These are phyloP conservation scores for Sternarchorhynchus goeldii DNA, from an alignment of 2,797 vertebrate species.

Conservation along the genomic window DNA sequence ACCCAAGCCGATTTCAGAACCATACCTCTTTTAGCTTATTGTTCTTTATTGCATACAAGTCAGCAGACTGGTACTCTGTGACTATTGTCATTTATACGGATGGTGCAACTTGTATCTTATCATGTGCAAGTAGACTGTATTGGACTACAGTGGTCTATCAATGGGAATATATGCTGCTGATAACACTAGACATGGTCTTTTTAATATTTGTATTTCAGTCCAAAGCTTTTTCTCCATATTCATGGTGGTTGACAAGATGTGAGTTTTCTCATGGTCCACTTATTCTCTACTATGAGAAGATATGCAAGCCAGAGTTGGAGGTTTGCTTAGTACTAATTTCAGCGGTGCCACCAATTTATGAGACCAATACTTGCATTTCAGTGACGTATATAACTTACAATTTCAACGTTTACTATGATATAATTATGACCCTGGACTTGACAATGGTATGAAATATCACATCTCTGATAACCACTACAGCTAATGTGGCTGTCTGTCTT, in stretches of 20 bases:
- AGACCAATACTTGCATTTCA: constrained; percentile 21
- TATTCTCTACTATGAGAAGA: not conserved
- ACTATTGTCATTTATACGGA: constrained; percentile 49
- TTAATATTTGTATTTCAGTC: not conserved
- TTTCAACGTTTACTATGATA: not conserved
- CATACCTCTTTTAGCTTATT: constrained; percentile 72
- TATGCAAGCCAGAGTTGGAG: not conserved
- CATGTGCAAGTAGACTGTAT: constrained; percentile 63
- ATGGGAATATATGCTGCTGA: constrained; percentile 14
- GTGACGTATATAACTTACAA: constrained; percentile 15
- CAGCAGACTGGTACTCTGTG: constrained; percentile 64
- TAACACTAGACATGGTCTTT: constrained; percentile 30
- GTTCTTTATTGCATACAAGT: constrained; percentile 78
- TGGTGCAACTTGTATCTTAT: constrained; percentile 44
- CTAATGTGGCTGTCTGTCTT: not conserved
- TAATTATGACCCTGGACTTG: not conserved
- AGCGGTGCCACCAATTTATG: not conserved
- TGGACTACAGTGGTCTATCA: constrained; percentile 19
- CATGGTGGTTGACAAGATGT: not conserved
- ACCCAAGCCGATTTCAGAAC: constrained; percentile 48
- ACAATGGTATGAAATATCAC: not conserved
- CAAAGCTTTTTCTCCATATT: not conserved
- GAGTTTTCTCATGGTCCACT: too few species aligned
- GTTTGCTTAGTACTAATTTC: constrained; percentile 1
- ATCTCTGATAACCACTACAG: not conserved